phyloP scores from a whole-genome alignment of 2,797 vertebrate species.

The Manis crassicaudata region DNA sequence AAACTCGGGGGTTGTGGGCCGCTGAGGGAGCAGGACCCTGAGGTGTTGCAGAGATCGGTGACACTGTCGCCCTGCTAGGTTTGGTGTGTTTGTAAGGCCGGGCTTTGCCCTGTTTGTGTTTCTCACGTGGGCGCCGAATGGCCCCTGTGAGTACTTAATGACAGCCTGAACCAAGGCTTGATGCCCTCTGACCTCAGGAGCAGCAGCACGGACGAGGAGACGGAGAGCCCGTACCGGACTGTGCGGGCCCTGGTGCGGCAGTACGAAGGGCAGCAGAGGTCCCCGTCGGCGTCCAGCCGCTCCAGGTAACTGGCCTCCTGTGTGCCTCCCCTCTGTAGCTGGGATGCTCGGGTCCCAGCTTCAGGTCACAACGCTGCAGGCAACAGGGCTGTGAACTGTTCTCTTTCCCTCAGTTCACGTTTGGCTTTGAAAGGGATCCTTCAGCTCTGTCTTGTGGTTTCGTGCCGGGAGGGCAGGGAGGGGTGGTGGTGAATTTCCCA shows the following conservation, averaged over 20 bases:
- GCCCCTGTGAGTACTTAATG: background rate
- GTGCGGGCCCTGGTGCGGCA: constrained; percentile 96
- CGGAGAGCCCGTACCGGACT: constrained; percentile 91
- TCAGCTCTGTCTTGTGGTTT: background rate
- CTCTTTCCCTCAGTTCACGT: background rate
- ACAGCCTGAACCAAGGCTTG: background rate
- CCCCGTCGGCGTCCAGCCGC: constrained; percentile 75
- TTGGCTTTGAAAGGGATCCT: constrained; percentile 9
- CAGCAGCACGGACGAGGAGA: constrained; percentile 89
- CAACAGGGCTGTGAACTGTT: background rate
- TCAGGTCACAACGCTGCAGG: background rate
- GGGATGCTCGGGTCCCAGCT: background rate
- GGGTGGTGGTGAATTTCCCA: background rate
- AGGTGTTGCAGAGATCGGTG: background rate
- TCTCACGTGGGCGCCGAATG: background rate
- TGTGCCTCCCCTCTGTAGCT: too few relatives aligned
- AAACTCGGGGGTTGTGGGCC: background rate
- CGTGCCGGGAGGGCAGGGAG: background rate
- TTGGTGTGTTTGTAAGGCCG: background rate
- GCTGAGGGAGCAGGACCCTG: background rate
- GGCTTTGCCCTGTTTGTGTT: background rate
- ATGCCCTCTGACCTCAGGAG: constrained; percentile 79
- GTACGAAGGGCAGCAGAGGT: constrained; percentile 92
- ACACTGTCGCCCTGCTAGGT: background rate
- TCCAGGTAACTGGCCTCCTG: constrained; percentile 87